Evolutionary conservation across 2,888 invertebrate species (phyloP).

Genomic region (Morpho deidamia): DNA sequence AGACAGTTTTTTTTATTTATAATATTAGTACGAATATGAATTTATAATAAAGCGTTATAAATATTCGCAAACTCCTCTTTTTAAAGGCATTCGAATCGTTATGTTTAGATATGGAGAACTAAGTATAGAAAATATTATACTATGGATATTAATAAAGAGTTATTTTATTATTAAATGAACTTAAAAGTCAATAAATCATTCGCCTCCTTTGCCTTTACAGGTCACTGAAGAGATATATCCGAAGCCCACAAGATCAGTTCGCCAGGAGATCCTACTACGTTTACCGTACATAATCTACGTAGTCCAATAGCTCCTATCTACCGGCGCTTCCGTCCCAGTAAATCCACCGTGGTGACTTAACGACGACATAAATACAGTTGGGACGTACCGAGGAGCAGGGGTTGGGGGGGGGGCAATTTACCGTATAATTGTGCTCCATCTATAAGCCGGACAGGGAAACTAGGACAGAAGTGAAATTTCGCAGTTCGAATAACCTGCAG

Average conservation of each 20-base stretch:
- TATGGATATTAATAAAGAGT: too few relatives aligned
- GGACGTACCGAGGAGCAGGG: constrained; percentile 11
- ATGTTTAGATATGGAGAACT: too few relatives aligned
- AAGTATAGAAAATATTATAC: too few relatives aligned
- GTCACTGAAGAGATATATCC: neutral
- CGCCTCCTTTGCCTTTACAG: too few relatives aligned
- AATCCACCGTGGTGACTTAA: constrained; percentile 51
- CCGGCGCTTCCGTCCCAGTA: constrained; percentile 30
- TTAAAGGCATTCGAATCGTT: too few relatives aligned
- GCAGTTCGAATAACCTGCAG: constrained; percentile 5
- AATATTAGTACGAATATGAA: too few relatives aligned
- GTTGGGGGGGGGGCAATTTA: constrained; percentile 36
- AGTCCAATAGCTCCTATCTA: constrained; percentile 7
- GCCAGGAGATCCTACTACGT: neutral
- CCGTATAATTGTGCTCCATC: constrained; percentile 57
- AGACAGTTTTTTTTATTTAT: too few relatives aligned
- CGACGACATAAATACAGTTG: constrained; percentile 49
- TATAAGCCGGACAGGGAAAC: constrained; percentile 40
- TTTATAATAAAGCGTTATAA: too few relatives aligned
- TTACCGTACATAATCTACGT: constrained; percentile 4
- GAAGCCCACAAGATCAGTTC: neutral
- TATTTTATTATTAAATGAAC: too few relatives aligned
- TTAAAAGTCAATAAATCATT: too few relatives aligned
- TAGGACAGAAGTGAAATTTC: constrained; percentile 15
- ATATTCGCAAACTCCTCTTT: too few relatives aligned